Conservation (phyloP, 1,140 invertebrate species). For the Brachionus paranguensis region DNA sequence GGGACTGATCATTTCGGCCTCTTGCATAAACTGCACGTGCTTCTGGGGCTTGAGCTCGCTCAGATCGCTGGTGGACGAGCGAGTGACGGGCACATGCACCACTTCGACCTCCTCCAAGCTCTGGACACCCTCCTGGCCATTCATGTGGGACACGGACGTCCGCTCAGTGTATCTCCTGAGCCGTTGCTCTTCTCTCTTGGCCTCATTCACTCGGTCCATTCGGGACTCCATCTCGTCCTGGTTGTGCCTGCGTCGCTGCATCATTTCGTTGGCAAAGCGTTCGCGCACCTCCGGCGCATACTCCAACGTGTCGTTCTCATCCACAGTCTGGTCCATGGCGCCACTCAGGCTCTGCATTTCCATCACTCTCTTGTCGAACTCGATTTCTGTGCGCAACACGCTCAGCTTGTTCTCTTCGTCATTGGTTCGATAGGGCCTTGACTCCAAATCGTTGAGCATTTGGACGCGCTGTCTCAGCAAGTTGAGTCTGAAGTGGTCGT, state of each 20-base stretch:
- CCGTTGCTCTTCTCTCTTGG: neutral
- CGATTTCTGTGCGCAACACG: constrained; percentile 4
- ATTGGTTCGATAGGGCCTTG: neutral
- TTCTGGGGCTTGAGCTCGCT: neutral
- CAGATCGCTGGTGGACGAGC: neutral
- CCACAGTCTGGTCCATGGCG: neutral
- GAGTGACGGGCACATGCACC: neutral
- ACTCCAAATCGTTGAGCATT: constrained; percentile 23
- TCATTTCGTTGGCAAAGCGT: constrained; percentile 8
- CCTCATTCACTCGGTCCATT: neutral
- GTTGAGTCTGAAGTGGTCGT: constrained; percentile 15
- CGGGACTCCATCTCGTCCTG: neutral
- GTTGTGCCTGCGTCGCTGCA: neutral
- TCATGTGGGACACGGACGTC: neutral
- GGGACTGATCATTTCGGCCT: neutral
- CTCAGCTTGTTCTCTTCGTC: constrained; percentile 36
- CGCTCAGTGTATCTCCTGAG: neutral
- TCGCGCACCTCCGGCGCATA: constrained; percentile 5
- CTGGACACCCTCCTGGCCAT: neutral
- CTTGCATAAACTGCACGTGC: constrained; percentile 10
- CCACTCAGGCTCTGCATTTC: neutral
- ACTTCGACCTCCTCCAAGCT: neutral
- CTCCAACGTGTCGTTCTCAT: neutral
- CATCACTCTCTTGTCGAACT: constrained; percentile 21
- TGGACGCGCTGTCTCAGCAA: neutral